Base-by-base conservation (phyloP, 2,888 invertebrate genomes). In the Eutolmus rufibarbis region DNA sequence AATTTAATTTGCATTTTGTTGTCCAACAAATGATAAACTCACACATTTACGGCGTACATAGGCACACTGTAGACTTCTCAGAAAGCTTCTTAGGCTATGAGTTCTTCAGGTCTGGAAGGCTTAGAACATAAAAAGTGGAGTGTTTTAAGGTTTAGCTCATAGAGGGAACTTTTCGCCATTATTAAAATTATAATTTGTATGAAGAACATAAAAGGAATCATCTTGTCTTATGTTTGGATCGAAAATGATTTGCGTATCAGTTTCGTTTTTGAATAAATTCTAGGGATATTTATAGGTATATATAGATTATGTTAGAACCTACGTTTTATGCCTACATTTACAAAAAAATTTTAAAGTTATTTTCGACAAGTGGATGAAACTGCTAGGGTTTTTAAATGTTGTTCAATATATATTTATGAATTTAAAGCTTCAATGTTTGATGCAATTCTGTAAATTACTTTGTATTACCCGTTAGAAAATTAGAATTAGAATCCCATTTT, bases 1-100 rank as follows among this genome's bases (percentile, higher is more conserved):
- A 57, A 82, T 82, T 66, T 82, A 82, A 82, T 82, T 82, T 23
- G 66, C 57, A 66, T 57, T 82, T 82, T 82, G 82, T 37, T 82
- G 57, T n/a, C 51, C n/a, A 51, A 51, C 51, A 51, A n/a, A 51
- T 51, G 46, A 51, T n/a, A 51, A 51, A 51, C 46, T 51, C 46
- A 51, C 46, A 51, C 46, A 51, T 2, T 3, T 12, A 1, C 1
- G 8, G 9, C 40, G 14, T 4, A 51, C 5, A 16, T 51, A 46
- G 51, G n/a, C n/a, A 51, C 5, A 5, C 51, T 19, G 7, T 51
- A n/a, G 43, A 16, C 4, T 12, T 16, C 16, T 46, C 12, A 16
- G 5, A 1, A 7, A 8, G n/a, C 51, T 51, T n/a, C 51, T 51
- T 51, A 19, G 19, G n/a, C 2, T 51, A 16, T 51, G 16, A n/a